Conservation (phyloP, 2,888 invertebrate species). For the Patella caerulea region DNA sequence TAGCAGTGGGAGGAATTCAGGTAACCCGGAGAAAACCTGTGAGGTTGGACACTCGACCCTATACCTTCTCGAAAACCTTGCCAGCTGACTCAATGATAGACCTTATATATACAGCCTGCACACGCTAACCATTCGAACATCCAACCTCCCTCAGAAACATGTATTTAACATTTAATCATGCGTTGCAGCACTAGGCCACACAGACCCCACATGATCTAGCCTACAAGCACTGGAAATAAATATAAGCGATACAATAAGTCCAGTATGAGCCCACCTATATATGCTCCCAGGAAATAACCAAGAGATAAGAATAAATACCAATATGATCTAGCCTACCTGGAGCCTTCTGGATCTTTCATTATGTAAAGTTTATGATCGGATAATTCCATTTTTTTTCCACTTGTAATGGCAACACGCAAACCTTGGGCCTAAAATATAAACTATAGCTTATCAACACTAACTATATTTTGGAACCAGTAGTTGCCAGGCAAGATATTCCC, state of each 20-base stretch:
- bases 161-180: no score
- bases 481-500: no score
- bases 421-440: constrained; percentile 67
- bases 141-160: no score
- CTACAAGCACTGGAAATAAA: not conserved
- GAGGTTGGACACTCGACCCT: no score
- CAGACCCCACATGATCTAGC: not conserved
- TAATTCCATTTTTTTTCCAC: constrained; percentile 60
- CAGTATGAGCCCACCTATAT: not conserved
- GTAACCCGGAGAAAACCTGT: no score
- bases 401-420: constrained; percentile 66
- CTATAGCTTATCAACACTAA: not conserved
- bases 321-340: constrained; percentile 50
- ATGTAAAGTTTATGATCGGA: constrained; percentile 69
- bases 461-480: not conserved
- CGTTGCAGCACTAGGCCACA: not conserved
- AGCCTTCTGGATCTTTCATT: constrained; percentile 65
- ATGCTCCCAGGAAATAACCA: no score
- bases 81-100: no score
- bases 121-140: no score
- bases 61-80: no score
- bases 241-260: not conserved
- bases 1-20: no score
- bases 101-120: no score
- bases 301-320: no score